A percentile compares a stretch with the other conserved stretches of the same genome.
Evolutionary conservation across 2,113 vertebrate species (phyloP).

Genomic region (Pangasianodon gigas): DNA sequence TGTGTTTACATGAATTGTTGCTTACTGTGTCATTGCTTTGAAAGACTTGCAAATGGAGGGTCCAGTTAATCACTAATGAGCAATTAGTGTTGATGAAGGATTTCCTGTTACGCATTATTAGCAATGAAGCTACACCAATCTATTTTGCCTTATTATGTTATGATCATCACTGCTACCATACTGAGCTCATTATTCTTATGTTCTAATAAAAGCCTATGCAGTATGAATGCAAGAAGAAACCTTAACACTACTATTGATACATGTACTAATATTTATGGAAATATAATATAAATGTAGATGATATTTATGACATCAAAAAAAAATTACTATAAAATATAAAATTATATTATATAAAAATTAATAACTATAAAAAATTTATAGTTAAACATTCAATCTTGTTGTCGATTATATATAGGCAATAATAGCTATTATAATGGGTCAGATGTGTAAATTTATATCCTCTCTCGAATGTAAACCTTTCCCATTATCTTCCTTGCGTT

Average conservation of each 20-base stretch:
- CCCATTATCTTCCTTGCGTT: neutral
- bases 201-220: conserved; percentile 86
- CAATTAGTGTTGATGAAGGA: conserved; percentile 80
- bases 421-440: neutral
- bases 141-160: conserved; percentile 90
- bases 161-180: conserved; percentile 84
- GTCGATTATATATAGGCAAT: neutral
- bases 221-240: conserved; percentile 44
- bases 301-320: neutral
- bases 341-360: too few species aligned
- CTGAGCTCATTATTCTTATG: conserved; percentile 87
- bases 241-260: neutral
- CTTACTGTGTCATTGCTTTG: conserved; percentile 25
- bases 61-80: conserved; percentile 53
- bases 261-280: conserved; percentile 18
- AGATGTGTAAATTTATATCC: neutral
- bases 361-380: neutral
- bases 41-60: conserved; percentile 39
- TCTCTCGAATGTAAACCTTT: neutral
- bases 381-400: neutral
- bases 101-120: conserved; percentile 86
- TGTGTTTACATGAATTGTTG: conserved; percentile 26
- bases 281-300: neutral
- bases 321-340: too few species aligned
- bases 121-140: conserved; percentile 87